These are phyloP conservation scores for Podarcis lilfordi DNA, from an alignment of 2,797 vertebrate genomes.

Conservation along the genomic window DNA sequence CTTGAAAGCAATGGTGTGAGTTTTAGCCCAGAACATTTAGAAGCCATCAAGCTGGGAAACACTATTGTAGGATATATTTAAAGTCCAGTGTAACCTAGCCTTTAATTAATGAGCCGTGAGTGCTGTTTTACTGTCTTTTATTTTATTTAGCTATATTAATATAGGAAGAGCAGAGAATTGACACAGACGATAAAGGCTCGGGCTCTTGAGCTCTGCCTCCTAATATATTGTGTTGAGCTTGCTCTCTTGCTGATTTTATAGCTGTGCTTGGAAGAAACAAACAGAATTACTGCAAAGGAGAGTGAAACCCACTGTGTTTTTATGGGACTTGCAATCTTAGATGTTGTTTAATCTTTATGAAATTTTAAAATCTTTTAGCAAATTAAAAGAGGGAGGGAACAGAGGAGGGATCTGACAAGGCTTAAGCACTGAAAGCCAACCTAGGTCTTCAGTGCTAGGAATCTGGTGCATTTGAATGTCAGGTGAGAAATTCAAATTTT, in stretches of 20 bases:
- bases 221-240: constrained; percentile 46
- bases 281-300: constrained; percentile 55
- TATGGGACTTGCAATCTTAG: constrained; percentile 40
- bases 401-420: not conserved
- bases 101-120: constrained; percentile 15
- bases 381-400: not conserved
- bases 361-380: constrained; percentile 50
- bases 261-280: constrained; percentile 42
- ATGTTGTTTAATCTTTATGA: constrained; percentile 59
- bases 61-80: not conserved
- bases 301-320: constrained; percentile 47
- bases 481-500: constrained; percentile 21
- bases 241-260: constrained; percentile 57
- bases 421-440: not conserved
- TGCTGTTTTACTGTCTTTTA: not conserved
- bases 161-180: constrained; percentile 21
- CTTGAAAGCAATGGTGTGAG: not conserved
- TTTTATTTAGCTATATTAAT: not conserved
- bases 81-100: not conserved
- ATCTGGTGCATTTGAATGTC: not conserved
- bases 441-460: constrained; percentile 27
- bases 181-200: constrained; percentile 43
- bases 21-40: not conserved
- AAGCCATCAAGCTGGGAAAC: not conserved
- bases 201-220: constrained; percentile 10